Conservation (phyloP, 2,888 invertebrate genomes). For the Sinodicranocentrus sp. region DNA sequence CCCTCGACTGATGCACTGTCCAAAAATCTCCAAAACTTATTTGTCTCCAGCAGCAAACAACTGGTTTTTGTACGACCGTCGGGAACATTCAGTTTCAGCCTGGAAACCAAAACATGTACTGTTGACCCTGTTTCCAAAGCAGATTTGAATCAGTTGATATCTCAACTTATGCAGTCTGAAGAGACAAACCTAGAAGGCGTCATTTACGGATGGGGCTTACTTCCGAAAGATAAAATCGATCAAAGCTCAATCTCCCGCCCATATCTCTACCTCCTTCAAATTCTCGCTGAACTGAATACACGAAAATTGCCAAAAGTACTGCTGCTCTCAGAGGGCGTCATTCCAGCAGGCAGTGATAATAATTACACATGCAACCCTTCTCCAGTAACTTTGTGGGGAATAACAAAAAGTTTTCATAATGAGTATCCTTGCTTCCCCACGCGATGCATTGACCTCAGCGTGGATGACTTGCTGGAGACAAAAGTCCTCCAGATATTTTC, state of each 20-base stretch:
- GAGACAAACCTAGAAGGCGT: constrained; percentile 43
- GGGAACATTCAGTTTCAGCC: background rate
- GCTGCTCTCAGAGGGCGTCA: constrained; percentile 43
- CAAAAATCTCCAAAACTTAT: background rate
- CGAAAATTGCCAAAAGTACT: constrained; percentile 35
- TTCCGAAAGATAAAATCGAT: background rate
- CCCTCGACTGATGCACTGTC: too few relatives aligned
- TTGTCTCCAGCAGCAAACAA: background rate
- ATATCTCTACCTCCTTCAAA: constrained; percentile 50
- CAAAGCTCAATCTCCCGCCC: constrained; percentile 27
- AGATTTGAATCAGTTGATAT: constrained; percentile 19
- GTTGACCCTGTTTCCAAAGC: constrained; percentile 6
- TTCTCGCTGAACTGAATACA: background rate
- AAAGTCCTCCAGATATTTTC: constrained; percentile 13
- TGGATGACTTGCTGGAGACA: constrained; percentile 30
- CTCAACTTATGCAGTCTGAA: background rate
- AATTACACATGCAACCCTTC: constrained; percentile 23
- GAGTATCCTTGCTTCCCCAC: constrained; percentile 37
- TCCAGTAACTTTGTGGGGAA: constrained; percentile 43
- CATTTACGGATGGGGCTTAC: constrained; percentile 61
- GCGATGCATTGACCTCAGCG: constrained; percentile 43
- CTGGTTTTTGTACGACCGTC: background rate
- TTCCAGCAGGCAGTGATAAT: background rate
- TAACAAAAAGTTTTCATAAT: constrained; percentile 49
- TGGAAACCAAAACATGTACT: background rate